phyloP scores from a whole-genome alignment of 2,888 invertebrate genomes.

The Unio delphinus region DNA sequence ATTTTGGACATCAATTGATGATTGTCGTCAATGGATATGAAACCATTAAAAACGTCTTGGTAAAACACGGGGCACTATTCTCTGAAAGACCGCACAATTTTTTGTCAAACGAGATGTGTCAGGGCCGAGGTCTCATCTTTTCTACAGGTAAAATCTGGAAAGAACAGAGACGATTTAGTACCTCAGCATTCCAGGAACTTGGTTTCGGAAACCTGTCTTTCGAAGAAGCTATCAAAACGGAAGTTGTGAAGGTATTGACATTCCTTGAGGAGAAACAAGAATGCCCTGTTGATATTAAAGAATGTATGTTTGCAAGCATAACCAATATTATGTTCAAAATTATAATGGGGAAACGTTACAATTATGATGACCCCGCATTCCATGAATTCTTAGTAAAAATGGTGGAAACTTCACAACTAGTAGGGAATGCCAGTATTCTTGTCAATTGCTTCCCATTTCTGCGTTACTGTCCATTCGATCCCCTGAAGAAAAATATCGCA shows the following conservation, averaged over 20 bases:
- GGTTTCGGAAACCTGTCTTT: constrained; percentile 42
- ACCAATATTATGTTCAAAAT: constrained; percentile 47
- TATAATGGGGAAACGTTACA: constrained; percentile 40
- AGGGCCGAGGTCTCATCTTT: constrained; percentile 25
- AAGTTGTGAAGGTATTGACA: constrained; percentile 27
- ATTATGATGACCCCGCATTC: constrained; percentile 43
- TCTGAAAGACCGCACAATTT: constrained; percentile 9
- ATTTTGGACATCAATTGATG: constrained; percentile 7
- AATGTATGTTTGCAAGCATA: constrained; percentile 32
- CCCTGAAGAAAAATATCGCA: constrained; percentile 19
- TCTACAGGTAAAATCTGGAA: constrained; percentile 42
- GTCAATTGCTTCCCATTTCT: constrained; percentile 27
- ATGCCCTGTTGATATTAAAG: constrained; percentile 28
- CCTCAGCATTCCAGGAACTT: constrained; percentile 32
- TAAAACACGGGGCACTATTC: constrained; percentile 11
- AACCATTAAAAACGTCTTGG: constrained; percentile 9
- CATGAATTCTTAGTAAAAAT: constrained; percentile 30
- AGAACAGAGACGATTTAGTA: constrained; percentile 42
- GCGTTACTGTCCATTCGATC: constrained; percentile 36
- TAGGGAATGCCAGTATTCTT: constrained; percentile 25
- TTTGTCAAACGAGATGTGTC: not conserved
- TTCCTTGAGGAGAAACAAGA: constrained; percentile 23
- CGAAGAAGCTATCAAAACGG: constrained; percentile 36
- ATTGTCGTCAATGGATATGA: constrained; percentile 18
- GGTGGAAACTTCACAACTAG: constrained; percentile 29